These are phyloP conservation scores for Acanthis flammea DNA, from an alignment of 2,797 vertebrate species.

Conservation along the genomic window DNA sequence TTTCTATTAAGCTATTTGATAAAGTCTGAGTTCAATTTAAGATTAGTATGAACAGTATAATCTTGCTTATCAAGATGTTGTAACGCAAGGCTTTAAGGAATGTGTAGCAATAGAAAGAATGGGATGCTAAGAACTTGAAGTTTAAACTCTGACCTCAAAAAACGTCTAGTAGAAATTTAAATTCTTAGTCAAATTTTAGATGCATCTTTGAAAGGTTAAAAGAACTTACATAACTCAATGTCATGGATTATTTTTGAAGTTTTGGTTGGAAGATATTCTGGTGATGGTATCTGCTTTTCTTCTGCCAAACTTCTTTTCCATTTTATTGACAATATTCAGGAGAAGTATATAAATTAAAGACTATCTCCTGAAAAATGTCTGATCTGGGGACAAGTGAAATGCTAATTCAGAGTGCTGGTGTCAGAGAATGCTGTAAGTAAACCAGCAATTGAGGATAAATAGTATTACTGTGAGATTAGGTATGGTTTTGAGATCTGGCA, in stretches of 20 bases:
- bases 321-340: background rate
- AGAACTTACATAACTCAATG: background rate
- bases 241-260: background rate
- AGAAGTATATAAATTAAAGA: background rate
- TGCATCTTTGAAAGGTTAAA: background rate
- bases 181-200: background rate
- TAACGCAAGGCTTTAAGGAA: background rate
- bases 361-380: background rate
- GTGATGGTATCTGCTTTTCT: background rate
- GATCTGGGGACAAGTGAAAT: background rate
- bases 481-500: background rate
- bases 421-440: background rate
- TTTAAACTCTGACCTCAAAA: background rate
- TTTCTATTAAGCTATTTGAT: background rate
- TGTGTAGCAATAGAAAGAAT: background rate
- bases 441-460: background rate
- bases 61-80: background rate
- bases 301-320: background rate
- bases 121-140: background rate
- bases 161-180: background rate
- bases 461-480: background rate
- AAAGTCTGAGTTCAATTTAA: background rate
- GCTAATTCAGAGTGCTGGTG: background rate
- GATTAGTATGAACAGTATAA: background rate
- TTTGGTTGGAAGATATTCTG: background rate